These are phyloP conservation scores for Nymphalis polychloros DNA, from an alignment of 2,888 invertebrate genomes.

Conservation along the genomic window DNA sequence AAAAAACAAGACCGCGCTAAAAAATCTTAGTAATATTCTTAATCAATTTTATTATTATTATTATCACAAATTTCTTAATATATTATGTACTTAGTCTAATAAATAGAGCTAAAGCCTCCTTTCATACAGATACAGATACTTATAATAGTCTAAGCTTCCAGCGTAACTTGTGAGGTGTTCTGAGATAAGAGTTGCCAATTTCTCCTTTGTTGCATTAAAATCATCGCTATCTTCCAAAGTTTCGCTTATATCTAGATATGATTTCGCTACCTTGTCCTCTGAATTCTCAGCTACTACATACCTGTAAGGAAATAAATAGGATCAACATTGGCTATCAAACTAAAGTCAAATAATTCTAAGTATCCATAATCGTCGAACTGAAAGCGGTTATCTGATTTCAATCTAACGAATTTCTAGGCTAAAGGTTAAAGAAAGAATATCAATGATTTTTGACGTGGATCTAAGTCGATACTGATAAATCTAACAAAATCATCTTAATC, in stretches of 20 bases:
- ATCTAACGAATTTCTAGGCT: no score
- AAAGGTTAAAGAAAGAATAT: no score
- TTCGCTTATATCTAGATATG: constrained; percentile 51
- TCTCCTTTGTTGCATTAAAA: constrained; percentile 53
- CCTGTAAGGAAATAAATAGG: constrained; percentile 43
- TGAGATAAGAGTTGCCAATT: constrained; percentile 54
- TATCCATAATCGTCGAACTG: no score
- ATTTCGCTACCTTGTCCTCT: constrained; percentile 48
- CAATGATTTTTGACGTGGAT: no score
- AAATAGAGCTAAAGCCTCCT: constrained; percentile 27
- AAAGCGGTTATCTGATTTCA: no score
- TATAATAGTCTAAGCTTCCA: constrained; percentile 47
- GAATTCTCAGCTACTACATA: constrained; percentile 52
- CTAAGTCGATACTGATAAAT: no score
- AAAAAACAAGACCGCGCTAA: neutral
- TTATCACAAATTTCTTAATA: constrained; percentile 1
- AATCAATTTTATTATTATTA: neutral
- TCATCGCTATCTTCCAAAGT: constrained; percentile 49
- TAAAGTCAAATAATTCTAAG: no score
- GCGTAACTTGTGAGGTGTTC: constrained; percentile 48
- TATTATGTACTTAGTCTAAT: neutral
- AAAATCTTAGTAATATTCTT: no score
- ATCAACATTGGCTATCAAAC: neutral
- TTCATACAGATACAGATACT: constrained; percentile 58
- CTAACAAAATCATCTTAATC: no score